Evolutionary conservation across 2,113 vertebrate genomes (phyloP), one percentile per base, ranked within the genome.

Genomic region (Phainopepla nitens): DNA sequence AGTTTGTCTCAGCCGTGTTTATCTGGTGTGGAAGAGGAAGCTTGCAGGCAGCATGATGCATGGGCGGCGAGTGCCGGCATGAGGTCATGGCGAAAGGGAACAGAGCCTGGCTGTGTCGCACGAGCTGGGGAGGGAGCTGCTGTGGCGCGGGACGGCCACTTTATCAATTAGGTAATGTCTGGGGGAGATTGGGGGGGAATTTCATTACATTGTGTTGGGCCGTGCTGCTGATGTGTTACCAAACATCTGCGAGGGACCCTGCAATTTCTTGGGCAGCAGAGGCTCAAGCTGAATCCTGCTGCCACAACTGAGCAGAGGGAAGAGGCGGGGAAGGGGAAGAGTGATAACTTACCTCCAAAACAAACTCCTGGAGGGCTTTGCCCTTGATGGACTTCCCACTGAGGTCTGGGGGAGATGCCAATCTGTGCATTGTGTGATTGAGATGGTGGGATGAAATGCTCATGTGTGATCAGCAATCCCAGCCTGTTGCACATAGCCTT

Each of bases 81-180:
- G 97, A 98, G 96, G 98, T 98, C 98, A 98, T 94, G 88, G 95
- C 64, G 31, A 96, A 92, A 96, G 96, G 82, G 97, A 97, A 97
- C 97, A 98, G 97, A 95, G 96, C 93, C 81, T 7, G 90, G 97
- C 96, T 97, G 97, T 98, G 94, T 96, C 84, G 64, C 96, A 69
- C 18, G 20, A 29, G 87, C 87, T 91, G 91, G 95, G 95, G 97
- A 95, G 78, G 71, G 82, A 96, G 95, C 94, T 78, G 91, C 76
- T 57, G 77, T 7, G 56, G 78, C 58, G 56, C 69, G 9, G 83
- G 96, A 93, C 68, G 3, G 94, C 94, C 35, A 84, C 92, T 87
- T 98, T 98, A 98, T 98, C 98, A 97, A 97, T 98, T 98, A 98
- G 98, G 98, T 98, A 97, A 98, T 50, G 98, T 98, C 98, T 98